Base-by-base conservation (phyloP, 1,140 invertebrate species). In the Adelges cooleyi region DNA sequence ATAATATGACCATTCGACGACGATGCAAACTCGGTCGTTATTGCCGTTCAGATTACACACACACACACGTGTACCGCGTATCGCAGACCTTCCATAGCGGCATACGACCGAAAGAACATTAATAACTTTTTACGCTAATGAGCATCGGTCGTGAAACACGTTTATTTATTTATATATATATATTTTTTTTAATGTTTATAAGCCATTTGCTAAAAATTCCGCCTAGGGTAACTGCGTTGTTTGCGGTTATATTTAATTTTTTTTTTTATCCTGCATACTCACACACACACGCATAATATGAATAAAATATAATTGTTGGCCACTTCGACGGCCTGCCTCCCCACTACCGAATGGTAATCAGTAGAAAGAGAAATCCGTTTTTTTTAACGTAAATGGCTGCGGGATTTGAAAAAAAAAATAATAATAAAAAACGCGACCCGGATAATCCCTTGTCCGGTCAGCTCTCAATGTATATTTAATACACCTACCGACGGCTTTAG, bases 391-490 rank as follows among this genome's bases (percentile, higher is more conserved):
- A 15, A 6, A 33, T 6, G 29, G 29, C 5, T n/a, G n/a, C n/a
- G n/a, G 33, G 52, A 38, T 23, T 40, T 54, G 22, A 53, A 36
- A 53, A 53, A 33, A 46, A 53, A 53, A 36, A 52, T 18, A 51
- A 18, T 36, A 53, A 52, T 29, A 52, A 52, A 53, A 40, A 54
- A 23, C 36, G 20, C 54, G 11, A 59, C 38, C 54, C 15, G 40
- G 54, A 59, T 59, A 46, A 59, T 59, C 54, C 54, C 54, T 44
- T 59, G 54, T 59, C 54, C 40, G 38, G 54, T 42, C 23, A 4
- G 54, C 11, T 23, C 54, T 59, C 54, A n/a, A 59, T 59, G 54
- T 59, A 59, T 44, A 59, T 59, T 59, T 59, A 59, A 59, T 59
- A 46, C 44, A 59, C 54, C 23, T 20, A 59, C 54, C 23, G 33